phyloP scores from a whole-genome alignment of 2,888 invertebrate species.

The Oscheius sp. region DNA sequence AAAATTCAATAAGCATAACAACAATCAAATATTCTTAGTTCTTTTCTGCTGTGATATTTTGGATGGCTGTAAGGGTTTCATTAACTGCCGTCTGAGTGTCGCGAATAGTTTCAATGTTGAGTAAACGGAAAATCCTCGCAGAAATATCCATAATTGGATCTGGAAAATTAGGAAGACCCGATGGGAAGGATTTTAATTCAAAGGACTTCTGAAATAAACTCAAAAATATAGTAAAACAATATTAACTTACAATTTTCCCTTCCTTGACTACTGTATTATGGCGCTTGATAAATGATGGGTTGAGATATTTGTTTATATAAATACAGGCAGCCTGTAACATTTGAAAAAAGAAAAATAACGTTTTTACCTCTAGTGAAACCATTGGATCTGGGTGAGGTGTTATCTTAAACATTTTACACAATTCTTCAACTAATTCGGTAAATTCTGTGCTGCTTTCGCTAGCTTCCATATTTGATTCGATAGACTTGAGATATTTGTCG shows the following conservation, averaged over 20 bases:
- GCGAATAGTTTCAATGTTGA: slow-evolving; percentile 85
- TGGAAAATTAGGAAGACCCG: slow-evolving; percentile 45
- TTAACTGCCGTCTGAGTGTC: slow-evolving; percentile 87
- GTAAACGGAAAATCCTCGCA: slow-evolving; percentile 81
- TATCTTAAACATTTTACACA: slow-evolving; percentile 47
- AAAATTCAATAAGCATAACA: slow-evolving; percentile 19
- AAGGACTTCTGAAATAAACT: slow-evolving; percentile 38
- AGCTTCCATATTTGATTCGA: background rate
- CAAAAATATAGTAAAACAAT: no score
- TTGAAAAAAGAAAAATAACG: background rate
- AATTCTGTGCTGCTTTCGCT: background rate
- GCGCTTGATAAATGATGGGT: slow-evolving; percentile 31
- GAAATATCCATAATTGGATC: slow-evolving; percentile 71
- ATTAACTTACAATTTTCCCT: slow-evolving; percentile 3
- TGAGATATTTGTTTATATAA: slow-evolving; percentile 46
- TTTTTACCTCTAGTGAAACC: slow-evolving; percentile 25
- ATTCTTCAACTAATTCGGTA: slow-evolving; percentile 33
- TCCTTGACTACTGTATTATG: slow-evolving; percentile 33
- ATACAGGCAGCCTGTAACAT: slow-evolving; percentile 44
- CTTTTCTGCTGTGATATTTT: slow-evolving; percentile 83
- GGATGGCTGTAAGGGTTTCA: slow-evolving; percentile 89
- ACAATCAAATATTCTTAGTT: slow-evolving; percentile 51
- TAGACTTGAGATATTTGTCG: background rate
- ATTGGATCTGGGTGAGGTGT: slow-evolving; percentile 41
- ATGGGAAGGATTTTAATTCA: slow-evolving; percentile 49